A percentile compares a stretch with the other conserved stretches of the same genome.
phyloP scores from a whole-genome alignment of 2,797 vertebrate genomes.

The Australoheros facetus region DNA sequence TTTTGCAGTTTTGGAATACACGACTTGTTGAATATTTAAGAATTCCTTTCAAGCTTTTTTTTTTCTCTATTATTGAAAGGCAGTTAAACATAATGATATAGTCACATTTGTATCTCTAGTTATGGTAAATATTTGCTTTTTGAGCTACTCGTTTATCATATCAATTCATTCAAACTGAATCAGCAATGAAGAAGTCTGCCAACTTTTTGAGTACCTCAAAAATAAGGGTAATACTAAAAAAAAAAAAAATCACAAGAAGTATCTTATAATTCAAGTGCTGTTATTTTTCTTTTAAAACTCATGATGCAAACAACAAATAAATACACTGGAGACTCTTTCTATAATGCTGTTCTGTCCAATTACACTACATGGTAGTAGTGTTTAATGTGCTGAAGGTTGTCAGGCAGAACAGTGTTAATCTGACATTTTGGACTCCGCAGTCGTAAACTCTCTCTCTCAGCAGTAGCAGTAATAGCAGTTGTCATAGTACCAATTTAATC shows the following conservation, averaged over 20 bases:
- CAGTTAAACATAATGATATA: not conserved
- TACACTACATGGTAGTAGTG: constrained; percentile 1
- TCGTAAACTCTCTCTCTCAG: constrained; percentile 24
- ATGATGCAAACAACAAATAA: not conserved
- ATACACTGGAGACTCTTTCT: not conserved
- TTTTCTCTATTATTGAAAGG: not conserved
- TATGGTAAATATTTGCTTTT: not conserved
- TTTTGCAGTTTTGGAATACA: constrained; percentile 18
- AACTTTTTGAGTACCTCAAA: not conserved
- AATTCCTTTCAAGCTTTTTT: not conserved
- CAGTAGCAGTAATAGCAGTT: constrained; percentile 34
- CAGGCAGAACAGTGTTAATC: constrained; percentile 21
- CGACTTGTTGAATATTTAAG: constrained; percentile 18
- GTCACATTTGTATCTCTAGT: not conserved
- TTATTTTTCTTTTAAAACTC: not conserved
- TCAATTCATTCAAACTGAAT: not conserved
- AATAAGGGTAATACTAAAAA: not conserved
- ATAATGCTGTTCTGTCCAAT: not conserved
- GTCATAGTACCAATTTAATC: constrained; percentile 44
- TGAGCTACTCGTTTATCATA: not conserved
- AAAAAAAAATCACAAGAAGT: not conserved
- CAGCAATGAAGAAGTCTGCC: not conserved
- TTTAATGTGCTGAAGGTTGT: constrained; percentile 25
- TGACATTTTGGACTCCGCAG: constrained; percentile 17
- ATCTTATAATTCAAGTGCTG: not conserved